Percentiles rank a stretch among this genome's conserved stretches.
These are phyloP conservation scores for Saturnia pavonia DNA, from an alignment of 2,888 invertebrate species.

Conservation along the genomic window DNA sequence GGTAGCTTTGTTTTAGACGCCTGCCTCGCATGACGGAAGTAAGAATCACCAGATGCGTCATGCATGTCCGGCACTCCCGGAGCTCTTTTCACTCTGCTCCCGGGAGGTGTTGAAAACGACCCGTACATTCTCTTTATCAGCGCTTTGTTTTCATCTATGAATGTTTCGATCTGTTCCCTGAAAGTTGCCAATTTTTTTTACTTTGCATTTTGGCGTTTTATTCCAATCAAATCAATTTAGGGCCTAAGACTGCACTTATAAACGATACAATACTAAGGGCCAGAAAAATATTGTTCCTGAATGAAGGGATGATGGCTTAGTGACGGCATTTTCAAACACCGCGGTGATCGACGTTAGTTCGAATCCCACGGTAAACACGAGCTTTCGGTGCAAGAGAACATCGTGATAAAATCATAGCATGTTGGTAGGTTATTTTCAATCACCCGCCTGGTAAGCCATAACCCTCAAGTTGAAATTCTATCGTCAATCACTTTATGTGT, in stretches of 20 bases:
- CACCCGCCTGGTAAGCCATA: no score
- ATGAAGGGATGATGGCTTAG: neutral
- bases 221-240: no score
- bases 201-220: neutral
- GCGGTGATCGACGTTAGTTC: no score
- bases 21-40: conserved; percentile 72
- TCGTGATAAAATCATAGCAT: no score
- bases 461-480: no score
- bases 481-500: no score
- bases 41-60: conserved; percentile 62
- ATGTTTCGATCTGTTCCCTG: conserved; percentile 94
- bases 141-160: conserved; percentile 97
- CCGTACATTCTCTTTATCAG: conserved; percentile 97
- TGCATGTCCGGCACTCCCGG: conserved; percentile 82
- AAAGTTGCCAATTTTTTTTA: conserved; percentile 41
- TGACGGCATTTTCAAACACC: neutral
- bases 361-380: no score
- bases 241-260: no score
- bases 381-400: no score
- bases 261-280: no score
- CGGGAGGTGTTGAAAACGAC: conserved; percentile 85
- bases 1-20: conserved; percentile 63
- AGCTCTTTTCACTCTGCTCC: conserved; percentile 66
- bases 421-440: no score
- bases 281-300: no score